These are phyloP conservation scores for Helobdella robusta DNA, from an alignment of 2,888 invertebrate genomes.

Conservation along the genomic window DNA sequence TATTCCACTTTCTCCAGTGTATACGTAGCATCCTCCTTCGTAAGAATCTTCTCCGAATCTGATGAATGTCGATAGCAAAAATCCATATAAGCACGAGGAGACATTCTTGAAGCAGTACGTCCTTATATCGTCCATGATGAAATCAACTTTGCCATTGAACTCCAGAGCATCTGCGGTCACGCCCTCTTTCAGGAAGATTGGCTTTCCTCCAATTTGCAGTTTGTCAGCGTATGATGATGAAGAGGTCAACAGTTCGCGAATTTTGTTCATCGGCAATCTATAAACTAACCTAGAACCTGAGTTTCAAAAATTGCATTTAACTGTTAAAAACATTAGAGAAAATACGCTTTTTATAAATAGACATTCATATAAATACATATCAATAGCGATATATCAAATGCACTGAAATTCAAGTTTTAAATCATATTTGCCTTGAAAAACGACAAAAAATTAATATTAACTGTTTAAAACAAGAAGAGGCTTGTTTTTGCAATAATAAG, in stretches of 20 bases:
- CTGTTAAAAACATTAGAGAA: neutral
- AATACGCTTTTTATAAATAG: neutral
- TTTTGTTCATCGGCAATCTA: slow-evolving; percentile 40
- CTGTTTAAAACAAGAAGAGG: no score
- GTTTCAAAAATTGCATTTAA: neutral
- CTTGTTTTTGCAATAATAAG: no score
- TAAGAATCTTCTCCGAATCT: slow-evolving; percentile 37
- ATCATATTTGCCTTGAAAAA: no score
- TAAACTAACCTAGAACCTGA: slow-evolving; percentile 43
- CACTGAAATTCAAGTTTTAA: no score
- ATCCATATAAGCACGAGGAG: slow-evolving; percentile 20
- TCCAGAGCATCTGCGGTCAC: slow-evolving; percentile 32
- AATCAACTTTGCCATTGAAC: slow-evolving; percentile 40
- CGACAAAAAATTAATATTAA: no score
- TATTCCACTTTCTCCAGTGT: slow-evolving; percentile 36
- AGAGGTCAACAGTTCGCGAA: neutral
- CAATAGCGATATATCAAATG: no score
- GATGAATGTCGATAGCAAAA: slow-evolving; percentile 37
- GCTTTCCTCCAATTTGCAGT: slow-evolving; percentile 29
- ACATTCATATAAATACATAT: no score
- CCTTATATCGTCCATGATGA: slow-evolving; percentile 29
- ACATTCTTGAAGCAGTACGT: neutral
- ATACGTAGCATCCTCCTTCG: slow-evolving; percentile 38
- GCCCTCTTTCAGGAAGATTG: slow-evolving; percentile 27
- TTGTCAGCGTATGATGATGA: neutral